phyloP scores from a whole-genome alignment of 2,797 vertebrate species.

The Astyanax mexicanus region DNA sequence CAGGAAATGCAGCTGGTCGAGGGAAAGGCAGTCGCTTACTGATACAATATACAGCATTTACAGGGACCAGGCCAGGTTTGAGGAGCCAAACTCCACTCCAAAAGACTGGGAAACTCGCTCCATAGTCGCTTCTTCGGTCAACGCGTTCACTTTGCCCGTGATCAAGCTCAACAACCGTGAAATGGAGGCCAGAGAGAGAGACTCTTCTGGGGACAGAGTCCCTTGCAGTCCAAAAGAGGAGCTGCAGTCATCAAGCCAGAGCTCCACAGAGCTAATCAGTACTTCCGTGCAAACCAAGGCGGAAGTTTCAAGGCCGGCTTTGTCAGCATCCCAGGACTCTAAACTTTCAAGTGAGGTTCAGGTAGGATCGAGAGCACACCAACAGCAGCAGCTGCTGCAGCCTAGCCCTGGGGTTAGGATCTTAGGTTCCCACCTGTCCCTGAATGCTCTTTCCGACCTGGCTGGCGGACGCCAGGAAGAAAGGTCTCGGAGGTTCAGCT shows the following conservation, averaged over 20 bases:
- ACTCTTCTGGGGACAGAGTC: background rate
- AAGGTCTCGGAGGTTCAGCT: conserved; percentile 79
- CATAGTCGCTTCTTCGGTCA: conserved; percentile 89
- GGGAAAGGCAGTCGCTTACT: conserved; percentile 82
- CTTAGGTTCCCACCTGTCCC: conserved; percentile 76
- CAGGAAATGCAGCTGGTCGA: conserved; percentile 72
- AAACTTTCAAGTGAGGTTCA: conserved; percentile 51
- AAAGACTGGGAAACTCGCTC: conserved; percentile 85
- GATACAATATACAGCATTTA: conserved; percentile 94
- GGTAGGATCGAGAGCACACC: conserved; percentile 36
- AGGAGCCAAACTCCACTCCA: conserved; percentile 71
- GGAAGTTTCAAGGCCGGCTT: conserved; percentile 47
- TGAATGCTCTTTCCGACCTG: conserved; percentile 77
- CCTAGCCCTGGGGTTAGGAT: conserved; percentile 70
- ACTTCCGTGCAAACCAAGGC: conserved; percentile 54
- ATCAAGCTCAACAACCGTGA: conserved; percentile 86
- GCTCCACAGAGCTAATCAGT: conserved; percentile 31
- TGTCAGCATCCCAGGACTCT: conserved; percentile 50
- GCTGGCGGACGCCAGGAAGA: conserved; percentile 73
- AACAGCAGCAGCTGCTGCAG: conserved; percentile 67
- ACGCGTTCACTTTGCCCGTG: conserved; percentile 90
- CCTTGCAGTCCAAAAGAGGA: background rate
- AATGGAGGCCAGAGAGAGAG: conserved; percentile 71
- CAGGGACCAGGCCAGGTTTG: conserved; percentile 79
- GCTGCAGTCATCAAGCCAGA: conserved; percentile 38